Conservation (phyloP, 2,797 vertebrate species). For the Distichodus sexfasciatus region DNA sequence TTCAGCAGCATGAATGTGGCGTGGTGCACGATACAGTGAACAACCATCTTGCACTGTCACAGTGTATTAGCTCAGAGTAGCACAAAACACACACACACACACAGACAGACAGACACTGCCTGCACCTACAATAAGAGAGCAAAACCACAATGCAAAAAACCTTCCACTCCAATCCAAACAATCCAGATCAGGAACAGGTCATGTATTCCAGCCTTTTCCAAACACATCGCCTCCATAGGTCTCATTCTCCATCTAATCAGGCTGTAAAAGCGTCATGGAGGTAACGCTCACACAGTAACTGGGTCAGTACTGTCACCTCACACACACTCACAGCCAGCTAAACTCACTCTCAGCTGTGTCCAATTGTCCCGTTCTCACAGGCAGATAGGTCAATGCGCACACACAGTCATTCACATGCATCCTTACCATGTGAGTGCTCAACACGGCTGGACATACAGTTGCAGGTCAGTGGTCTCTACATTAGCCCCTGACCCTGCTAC, state of each 20-base stretch:
- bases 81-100: conserved; percentile 2
- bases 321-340: conserved; percentile 47
- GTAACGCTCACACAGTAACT: conserved; percentile 61
- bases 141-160: conserved; percentile 3
- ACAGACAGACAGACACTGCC: not conserved
- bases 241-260: conserved; percentile 26
- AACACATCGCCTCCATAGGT: no score
- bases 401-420: no score
- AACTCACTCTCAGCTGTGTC: conserved; percentile 67
- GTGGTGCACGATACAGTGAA: conserved; percentile 58
- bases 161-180: no score
- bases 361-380: conserved; percentile 68
- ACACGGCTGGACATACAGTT: no score
- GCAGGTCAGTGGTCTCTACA: not conserved
- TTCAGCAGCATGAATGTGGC: conserved; percentile 52
- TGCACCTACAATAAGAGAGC: not conserved
- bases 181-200: no score
- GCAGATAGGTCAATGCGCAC: conserved; percentile 17
- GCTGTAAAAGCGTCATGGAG: conserved; percentile 59
- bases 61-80: conserved; percentile 61
- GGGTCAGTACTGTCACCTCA: conserved; percentile 64
- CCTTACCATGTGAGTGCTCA: no score
- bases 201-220: no score
- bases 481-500: not conserved
- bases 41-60: conserved; percentile 67